Percentiles rank a stretch among this genome's conserved stretches.
These are phyloP conservation scores for Thaleichthys pacificus DNA, from an alignment of 2,797 vertebrate genomes.

Conservation along the genomic window DNA sequence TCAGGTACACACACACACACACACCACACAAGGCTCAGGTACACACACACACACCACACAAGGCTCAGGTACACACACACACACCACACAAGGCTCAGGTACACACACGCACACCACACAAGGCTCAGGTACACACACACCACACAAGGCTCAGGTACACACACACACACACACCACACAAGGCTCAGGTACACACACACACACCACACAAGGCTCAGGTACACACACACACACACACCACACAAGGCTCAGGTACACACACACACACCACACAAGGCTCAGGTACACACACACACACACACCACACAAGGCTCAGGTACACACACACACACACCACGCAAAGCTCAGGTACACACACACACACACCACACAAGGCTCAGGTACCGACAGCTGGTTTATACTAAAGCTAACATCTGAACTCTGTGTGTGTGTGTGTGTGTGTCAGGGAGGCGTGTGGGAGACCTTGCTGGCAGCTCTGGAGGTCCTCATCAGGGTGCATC, in stretches of 20 bases:
- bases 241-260: no score
- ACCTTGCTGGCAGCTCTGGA: conserved; percentile 88
- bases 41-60: no score
- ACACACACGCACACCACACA: no score
- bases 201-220: no score
- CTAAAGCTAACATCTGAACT: no score
- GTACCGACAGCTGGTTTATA: background rate
- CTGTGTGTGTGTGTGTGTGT: conserved; percentile 16
- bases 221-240: no score
- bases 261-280: conserved; percentile 72
- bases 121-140: no score
- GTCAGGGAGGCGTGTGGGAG: conserved; percentile 92
- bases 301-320: background rate
- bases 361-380: background rate
- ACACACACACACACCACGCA: conserved; percentile 39
- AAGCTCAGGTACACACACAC: conserved; percentile 81
- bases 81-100: no score
- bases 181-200: no score
- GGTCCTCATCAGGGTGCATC: conserved; percentile 89
- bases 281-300: conserved; percentile 71
- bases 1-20: background rate
- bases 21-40: background rate
- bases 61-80: no score
- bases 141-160: no score
- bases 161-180: no score